These are phyloP conservation scores for Drosophila sordidapex DNA, from an alignment of 2,888 invertebrate species.

Conservation along the genomic window DNA sequence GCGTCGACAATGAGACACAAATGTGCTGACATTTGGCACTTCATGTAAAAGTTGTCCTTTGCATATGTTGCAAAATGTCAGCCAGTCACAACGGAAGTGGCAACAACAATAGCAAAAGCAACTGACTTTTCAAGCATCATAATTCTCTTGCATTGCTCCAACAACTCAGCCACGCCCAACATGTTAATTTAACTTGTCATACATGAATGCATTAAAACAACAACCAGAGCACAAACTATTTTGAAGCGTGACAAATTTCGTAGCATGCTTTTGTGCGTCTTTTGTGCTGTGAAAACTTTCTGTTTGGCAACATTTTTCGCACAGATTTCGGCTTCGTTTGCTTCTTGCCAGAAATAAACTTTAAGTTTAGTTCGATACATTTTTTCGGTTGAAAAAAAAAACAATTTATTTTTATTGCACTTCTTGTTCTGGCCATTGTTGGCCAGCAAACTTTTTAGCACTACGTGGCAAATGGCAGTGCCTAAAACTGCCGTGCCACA, in stretches of 20 bases:
- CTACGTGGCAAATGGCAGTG: slow-evolving; percentile 15
- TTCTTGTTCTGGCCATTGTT: slow-evolving; percentile 29
- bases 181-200: slow-evolving; percentile 71
- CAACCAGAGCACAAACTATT: slow-evolving; percentile 18
- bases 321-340: slow-evolving; percentile 19
- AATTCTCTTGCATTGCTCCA: slow-evolving; percentile 15
- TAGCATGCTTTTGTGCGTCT: slow-evolving; percentile 56
- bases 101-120: slow-evolving; percentile 22
- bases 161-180: slow-evolving; percentile 49
- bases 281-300: slow-evolving; percentile 12
- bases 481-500: slow-evolving; percentile 16
- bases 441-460: slow-evolving; percentile 38
- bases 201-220: slow-evolving; percentile 62
- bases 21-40: slow-evolving; percentile 75
- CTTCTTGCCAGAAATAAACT: slow-evolving; percentile 34
- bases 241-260: slow-evolving; percentile 52
- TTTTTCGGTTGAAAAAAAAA: not conserved
- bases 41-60: slow-evolving; percentile 57
- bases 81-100: slow-evolving; percentile 36
- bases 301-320: slow-evolving; percentile 1
- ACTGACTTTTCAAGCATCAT: slow-evolving; percentile 49
- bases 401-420: slow-evolving; percentile 52
- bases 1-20: slow-evolving; percentile 58
- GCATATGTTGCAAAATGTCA: slow-evolving; percentile 56
- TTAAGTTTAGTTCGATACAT: slow-evolving; percentile 48